Evolutionary conservation across 1,140 invertebrate species (phyloP).

Genomic region (Oppia nitens): DNA sequence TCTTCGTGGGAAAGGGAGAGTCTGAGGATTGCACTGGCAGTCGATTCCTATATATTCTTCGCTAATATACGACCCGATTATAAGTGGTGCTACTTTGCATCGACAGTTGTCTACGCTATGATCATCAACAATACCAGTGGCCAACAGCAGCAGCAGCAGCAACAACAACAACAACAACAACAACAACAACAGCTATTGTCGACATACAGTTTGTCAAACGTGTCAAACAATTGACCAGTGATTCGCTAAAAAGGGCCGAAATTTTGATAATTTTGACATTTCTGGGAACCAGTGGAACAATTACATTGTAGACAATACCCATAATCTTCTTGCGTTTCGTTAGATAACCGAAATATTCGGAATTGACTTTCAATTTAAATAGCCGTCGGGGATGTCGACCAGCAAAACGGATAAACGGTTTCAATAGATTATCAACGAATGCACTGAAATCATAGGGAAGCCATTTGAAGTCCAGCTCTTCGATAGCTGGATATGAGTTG

Average conservation of each 20-base stretch:
- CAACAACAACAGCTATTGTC: conserved; percentile 87
- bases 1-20: conserved; percentile 85
- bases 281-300: neutral
- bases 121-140: neutral
- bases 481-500: neutral
- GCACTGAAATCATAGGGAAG: neutral
- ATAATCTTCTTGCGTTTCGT: neutral
- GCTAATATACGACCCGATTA: conserved; percentile 91
- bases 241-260: conserved; percentile 70
- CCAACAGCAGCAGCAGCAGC: neutral
- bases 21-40: conserved; percentile 68
- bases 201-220: conserved; percentile 75
- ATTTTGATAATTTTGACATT: conserved; percentile 32
- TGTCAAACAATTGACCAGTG: conserved; percentile 57
- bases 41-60: conserved; percentile 94
- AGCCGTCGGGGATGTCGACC: neutral
- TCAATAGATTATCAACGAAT: neutral
- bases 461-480: neutral
- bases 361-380: neutral
- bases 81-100: conserved; percentile 80
- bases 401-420: neutral
- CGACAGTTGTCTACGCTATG: conserved; percentile 68
- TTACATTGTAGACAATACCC: neutral
- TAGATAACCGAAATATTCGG: neutral
- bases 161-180: conserved; percentile 64